Base-by-base conservation (phyloP, 2,888 invertebrate genomes). In the Hypomecis atomaria region DNA sequence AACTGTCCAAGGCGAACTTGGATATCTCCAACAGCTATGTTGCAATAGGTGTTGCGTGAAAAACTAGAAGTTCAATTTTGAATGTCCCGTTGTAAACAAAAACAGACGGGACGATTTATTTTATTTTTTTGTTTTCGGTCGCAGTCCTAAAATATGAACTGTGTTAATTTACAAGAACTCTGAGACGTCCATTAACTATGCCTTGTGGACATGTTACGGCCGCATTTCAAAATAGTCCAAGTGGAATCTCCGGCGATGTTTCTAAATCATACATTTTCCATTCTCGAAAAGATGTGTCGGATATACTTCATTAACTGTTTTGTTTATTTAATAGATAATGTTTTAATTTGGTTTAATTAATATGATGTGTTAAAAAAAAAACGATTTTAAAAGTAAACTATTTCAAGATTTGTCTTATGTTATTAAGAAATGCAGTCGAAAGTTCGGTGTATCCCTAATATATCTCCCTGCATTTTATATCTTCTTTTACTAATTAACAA, bases 141-240 rank as follows among this genome's bases (percentile, higher is more conserved):
- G 54, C 67, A 42, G 6, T 66, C 48, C 53, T 70, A 68, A 70
- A 65, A 71, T 71, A 70, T 70, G 63, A 65, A 67, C 70, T 62
- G 73, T 72, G 71, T 73, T 72, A 75, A 74, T 73, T 72, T 79
- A 77, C 75, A 71, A 75, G 72, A 75, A 77, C 71, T 76, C 75
- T 77, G 79, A 81, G 78, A 76, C 81, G 78, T 73, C 77, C 78
- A 81, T 82, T 79, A 82, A 81, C 83, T 81, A 81, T 81, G 79
- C 75, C 76, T 71, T 70, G 76, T 78, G 75, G 84, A 85, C 82
- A 79, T 80, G 85, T 84, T 84, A 83, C 85, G 86, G 84, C 78
- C 85, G 80, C 75, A 75, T 77, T 81, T 81, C 78, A 81, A 84
- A 86, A 86, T 82, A 81, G 77, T 82, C 77, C 76, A 61, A 76